phyloP scores from a whole-genome alignment of 2,113 vertebrate species.

The Phycodurus eques region DNA sequence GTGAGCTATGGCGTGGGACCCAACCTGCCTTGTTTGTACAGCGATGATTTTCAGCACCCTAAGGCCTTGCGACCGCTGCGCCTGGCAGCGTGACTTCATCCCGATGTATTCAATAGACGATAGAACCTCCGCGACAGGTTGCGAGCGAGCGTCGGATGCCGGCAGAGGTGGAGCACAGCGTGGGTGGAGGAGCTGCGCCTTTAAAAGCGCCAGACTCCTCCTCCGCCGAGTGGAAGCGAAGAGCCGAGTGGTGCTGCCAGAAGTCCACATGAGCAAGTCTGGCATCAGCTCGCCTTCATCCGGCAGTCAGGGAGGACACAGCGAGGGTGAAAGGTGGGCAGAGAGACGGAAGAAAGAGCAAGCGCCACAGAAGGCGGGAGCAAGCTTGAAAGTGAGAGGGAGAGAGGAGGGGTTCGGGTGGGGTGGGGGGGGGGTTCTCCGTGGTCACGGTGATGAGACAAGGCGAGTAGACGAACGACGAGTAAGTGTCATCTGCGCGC shows the following conservation, averaged over 20 bases:
- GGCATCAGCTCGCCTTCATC: conserved; percentile 78
- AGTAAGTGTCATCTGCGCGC: conserved; percentile 53
- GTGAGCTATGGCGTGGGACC: background rate
- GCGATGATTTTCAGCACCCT: conserved; percentile 4
- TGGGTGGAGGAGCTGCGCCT: conserved; percentile 59
- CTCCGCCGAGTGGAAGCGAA: conserved; percentile 55
- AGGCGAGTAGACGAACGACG: conserved; percentile 44
- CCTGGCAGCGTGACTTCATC: conserved; percentile 46
- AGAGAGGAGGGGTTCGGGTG: conserved; percentile 19
- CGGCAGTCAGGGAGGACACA: conserved; percentile 72
- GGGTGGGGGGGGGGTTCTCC: conserved; percentile 1
- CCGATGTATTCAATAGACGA: conserved; percentile 53
- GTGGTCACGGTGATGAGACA: conserved; percentile 11
- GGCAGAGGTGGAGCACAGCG: conserved; percentile 27
- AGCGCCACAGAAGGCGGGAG: conserved; percentile 30
- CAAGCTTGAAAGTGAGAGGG: conserved; percentile 10
- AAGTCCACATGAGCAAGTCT: conserved; percentile 78
- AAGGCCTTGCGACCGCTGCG: conserved; percentile 30
- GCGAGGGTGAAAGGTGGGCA: conserved; percentile 56
- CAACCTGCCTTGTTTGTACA: background rate
- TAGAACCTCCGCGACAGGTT: conserved; percentile 53
- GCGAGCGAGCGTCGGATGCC: background rate
- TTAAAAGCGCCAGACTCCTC: conserved; percentile 70
- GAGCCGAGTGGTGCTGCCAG: conserved; percentile 68
- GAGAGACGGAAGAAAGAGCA: conserved; percentile 39